Base-by-base conservation (phyloP, 1,140 invertebrate genomes). In the Cecropterus lyciades region DNA sequence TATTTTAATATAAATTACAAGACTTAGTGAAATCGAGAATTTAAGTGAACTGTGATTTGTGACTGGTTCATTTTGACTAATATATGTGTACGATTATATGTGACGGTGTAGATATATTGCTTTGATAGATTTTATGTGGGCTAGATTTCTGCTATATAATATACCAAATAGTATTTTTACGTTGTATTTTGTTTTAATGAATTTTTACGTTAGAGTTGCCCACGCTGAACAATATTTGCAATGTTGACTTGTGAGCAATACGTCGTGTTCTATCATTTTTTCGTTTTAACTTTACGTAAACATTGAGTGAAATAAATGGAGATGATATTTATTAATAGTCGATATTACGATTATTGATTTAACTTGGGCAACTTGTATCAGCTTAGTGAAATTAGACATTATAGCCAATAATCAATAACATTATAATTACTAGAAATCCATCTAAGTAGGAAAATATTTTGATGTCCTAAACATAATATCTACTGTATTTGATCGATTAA, bases 151-250 rank as follows among this genome's bases (percentile, higher is more conserved):
- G 87, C 87, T 90, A 89, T 90, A 88, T 88, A 79, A 85, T 86
- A 83, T 91, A 91, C 88, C 88, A 91, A 91, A 91, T 91, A 91
- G 88, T 91, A 91, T 91, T 91, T 89, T 91, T 88, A 91, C 80
- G 82, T 87, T 89, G 81, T 88, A 87, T 89, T 88, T 87, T 86
- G 80, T 86, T 88, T 79, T 84, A 81, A 83, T 84, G 69, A 70
- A 81, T 87, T 87, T 82, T 79, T 85, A 84, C 84, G 81, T 77
- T 71, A 72, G 63, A 63, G 84, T 83, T 80, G 73, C 55, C 70
- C 46, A 42, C 52, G 49, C 24, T 40, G 63, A 62, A 68, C 37
- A 24, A 33, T 59, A 55, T 56, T 77, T 64, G 56, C 49, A 24
- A 48, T 60, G 42, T 65, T 66, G 69, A 77, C 70, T 67, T 52